A percentile compares a stretch with the other conserved stretches of the same genome.
Evolutionary conservation across 1,140 invertebrate genomes (phyloP).

Genomic region (Chymomyza costata): DNA sequence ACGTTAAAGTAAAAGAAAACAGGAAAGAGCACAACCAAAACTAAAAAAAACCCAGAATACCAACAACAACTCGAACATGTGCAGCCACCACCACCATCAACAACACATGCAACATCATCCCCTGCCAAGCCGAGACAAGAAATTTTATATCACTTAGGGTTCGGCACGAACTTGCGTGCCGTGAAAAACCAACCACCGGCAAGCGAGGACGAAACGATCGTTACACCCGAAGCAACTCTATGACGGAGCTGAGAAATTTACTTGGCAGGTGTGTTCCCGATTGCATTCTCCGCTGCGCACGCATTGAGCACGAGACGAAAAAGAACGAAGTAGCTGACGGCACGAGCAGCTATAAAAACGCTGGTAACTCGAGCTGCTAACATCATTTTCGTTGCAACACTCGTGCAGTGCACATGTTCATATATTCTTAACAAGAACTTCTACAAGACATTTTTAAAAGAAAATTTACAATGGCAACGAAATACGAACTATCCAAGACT

Average conservation of each 20-base stretch:
- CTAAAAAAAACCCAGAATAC: constrained; percentile 25
- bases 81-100: constrained; percentile 46
- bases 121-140: constrained; percentile 37
- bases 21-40: constrained; percentile 54
- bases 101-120: constrained; percentile 45
- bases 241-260: constrained; percentile 57
- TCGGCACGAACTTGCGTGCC: constrained; percentile 59
- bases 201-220: constrained; percentile 14
- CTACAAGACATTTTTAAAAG: constrained; percentile 15
- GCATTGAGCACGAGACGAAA: constrained; percentile 62
- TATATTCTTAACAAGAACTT: constrained; percentile 6
- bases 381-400: constrained; percentile 67
- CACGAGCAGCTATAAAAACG: constrained; percentile 74
- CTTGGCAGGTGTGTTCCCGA: constrained; percentile 50
- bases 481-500: constrained; percentile 81
- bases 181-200: constrained; percentile 66
- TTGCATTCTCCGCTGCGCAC: constrained; percentile 1
- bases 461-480: constrained; percentile 56
- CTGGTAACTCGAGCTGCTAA: constrained; percentile 42
- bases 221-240: constrained; percentile 13
- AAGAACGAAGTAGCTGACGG: constrained; percentile 16
- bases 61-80: constrained; percentile 48
- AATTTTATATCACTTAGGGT: constrained; percentile 7
- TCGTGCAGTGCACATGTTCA: constrained; percentile 44
- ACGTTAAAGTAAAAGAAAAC: constrained; percentile 69